Base-by-base conservation (phyloP, 2,797 vertebrate genomes). In the Sphenodon punctatus region DNA sequence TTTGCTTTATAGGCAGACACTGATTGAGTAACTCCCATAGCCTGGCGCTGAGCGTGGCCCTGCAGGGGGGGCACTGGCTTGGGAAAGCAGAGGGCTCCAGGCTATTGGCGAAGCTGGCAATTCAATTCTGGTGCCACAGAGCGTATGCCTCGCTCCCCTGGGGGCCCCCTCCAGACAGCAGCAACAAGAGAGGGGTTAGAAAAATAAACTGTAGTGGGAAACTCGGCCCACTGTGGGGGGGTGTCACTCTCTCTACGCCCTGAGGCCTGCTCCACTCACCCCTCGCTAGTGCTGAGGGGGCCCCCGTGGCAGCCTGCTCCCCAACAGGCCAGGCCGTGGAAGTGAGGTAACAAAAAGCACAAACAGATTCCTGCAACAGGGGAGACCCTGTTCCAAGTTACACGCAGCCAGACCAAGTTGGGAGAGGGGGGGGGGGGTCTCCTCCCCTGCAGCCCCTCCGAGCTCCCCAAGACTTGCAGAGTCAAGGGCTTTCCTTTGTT, bases 1-100 rank as follows among this genome's bases (percentile, higher is more conserved):
- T 80, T 51, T 76, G 48, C 84, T 90, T 93, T 93, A 93, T 91
- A 77, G 71, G 75, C 32, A 69, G 83, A 20, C 64, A 53, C 14
- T 0, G 14, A 22, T 81, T 65, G 61, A 1, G 3, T 34, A 22
- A 13, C 22, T 23, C 4, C n/a, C n/a, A n/a, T n/a, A n/a, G n/a
- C n/a, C n/a, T n/a, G n/a, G n/a, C n/a, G n/a, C n/a, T n/a, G n/a
- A n/a, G n/a, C n/a, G n/a, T n/a, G n/a, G n/a, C n/a, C n/a, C n/a
- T n/a, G n/a, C n/a, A n/a, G n/a, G n/a, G n/a, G n/a, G n/a, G n/a
- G n/a, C n/a, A n/a, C n/a, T n/a, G n/a, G n/a, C n/a, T n/a, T n/a
- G n/a, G n/a, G n/a, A n/a, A n/a, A n/a, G n/a, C n/a, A n/a, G n/a
- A n/a, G n/a, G n/a, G n/a, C n/a, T n/a, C n/a, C n/a, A n/a, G n/a